Evolutionary conservation across 1,140 invertebrate species (phyloP).

Genomic region (Anoplolepis gracilipes): DNA sequence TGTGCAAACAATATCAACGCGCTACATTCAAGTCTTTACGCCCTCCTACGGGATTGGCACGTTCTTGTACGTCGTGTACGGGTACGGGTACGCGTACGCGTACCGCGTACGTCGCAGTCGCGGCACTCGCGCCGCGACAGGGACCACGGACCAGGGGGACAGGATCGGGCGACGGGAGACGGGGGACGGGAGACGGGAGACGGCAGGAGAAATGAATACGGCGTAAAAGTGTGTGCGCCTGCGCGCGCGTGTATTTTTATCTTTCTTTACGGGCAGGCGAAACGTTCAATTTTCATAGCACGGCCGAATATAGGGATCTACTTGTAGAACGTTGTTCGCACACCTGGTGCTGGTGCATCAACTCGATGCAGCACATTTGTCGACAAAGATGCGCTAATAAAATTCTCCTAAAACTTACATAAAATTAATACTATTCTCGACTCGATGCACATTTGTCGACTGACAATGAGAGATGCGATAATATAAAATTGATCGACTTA

Average conservation of each 20-base stretch:
- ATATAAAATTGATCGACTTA: too few species aligned
- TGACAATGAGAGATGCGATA: too few species aligned
- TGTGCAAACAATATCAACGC: constrained; percentile 79
- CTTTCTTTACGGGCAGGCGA: neutral
- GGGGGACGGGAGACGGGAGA: too few species aligned
- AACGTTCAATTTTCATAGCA: constrained; percentile 10
- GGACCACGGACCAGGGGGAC: too few species aligned
- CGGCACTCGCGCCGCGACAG: neutral
- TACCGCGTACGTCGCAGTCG: too few species aligned
- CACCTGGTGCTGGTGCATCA: constrained; percentile 48
- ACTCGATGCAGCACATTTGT: constrained; percentile 15
- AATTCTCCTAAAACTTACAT: neutral
- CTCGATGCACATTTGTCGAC: too few species aligned
- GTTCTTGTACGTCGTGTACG: constrained; percentile 29
- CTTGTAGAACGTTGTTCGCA: neutral
- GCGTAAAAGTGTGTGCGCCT: neutral
- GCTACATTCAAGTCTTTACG: constrained; percentile 65
- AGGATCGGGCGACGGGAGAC: too few species aligned
- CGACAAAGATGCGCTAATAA: constrained; percentile 5
- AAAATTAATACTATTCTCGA: constrained; percentile 14
- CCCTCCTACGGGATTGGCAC: constrained; percentile 55
- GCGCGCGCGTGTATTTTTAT: neutral
- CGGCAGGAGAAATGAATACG: neutral
- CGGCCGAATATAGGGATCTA: constrained; percentile 1
- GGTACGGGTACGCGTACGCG: too few species aligned